phyloP scores from a whole-genome alignment of 2,888 invertebrate genomes.

The Diplolepis rosae region DNA sequence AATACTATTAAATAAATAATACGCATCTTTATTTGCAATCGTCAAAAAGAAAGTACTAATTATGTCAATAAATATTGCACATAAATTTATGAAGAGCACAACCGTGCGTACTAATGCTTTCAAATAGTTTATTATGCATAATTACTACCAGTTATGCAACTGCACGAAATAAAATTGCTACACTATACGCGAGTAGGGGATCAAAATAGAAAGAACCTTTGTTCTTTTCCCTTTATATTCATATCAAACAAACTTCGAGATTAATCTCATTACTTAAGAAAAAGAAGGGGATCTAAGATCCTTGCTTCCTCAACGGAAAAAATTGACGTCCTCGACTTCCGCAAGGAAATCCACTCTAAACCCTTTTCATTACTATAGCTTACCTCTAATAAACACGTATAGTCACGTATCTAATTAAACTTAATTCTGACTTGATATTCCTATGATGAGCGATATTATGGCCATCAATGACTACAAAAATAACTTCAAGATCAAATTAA shows the following conservation, averaged over 20 bases:
- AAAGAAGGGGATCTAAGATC: background rate
- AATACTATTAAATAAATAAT: no score
- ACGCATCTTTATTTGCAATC: no score
- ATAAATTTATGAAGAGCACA: no score
- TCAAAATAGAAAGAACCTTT: conserved; percentile 7
- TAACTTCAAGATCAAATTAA: conserved; percentile 6
- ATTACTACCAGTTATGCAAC: background rate
- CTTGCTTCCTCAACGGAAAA: background rate
- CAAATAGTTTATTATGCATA: no score
- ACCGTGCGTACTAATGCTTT: no score
- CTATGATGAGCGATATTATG: background rate
- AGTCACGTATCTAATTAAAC: conserved; percentile 10
- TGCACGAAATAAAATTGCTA: background rate
- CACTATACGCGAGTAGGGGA: background rate
- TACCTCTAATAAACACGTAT: background rate
- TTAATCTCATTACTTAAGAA: background rate
- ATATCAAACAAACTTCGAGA: background rate
- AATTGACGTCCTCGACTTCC: background rate
- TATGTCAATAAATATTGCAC: no score
- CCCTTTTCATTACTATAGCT: background rate
- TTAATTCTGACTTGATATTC: background rate
- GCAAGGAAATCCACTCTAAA: conserved; percentile 18
- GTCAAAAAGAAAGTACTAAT: no score
- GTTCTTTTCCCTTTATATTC: background rate
- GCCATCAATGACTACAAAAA: background rate